Evolutionary conservation across 2,797 vertebrate genomes (phyloP).

Genomic region (Poeciliopsis gracilis): DNA sequence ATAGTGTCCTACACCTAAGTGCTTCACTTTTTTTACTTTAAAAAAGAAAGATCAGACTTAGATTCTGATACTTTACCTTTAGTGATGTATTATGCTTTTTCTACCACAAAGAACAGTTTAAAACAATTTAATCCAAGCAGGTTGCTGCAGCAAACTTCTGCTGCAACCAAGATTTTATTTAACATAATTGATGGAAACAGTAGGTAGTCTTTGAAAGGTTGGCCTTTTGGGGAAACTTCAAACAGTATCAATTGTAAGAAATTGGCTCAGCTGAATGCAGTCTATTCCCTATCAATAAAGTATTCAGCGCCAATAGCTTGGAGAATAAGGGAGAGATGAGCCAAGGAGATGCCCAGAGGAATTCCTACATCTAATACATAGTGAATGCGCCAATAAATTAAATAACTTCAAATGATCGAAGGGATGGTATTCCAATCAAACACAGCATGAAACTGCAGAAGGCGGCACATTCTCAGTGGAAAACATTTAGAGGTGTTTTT

Average conservation of each 20-base stretch:
- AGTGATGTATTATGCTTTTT: conserved; percentile 10
- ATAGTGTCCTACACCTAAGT: neutral
- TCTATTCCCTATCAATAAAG: conserved; percentile 82
- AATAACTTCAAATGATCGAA: conserved; percentile 70
- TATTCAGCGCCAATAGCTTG: conserved; percentile 74
- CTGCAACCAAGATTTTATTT: conserved; percentile 57
- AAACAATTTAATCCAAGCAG: conserved; percentile 17
- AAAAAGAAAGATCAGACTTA: neutral
- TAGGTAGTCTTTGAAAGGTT: conserved; percentile 68
- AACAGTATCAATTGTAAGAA: conserved; percentile 84
- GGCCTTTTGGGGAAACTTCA: conserved; percentile 70
- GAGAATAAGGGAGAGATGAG: conserved; percentile 77
- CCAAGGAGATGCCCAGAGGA: conserved; percentile 66
- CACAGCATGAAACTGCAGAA: conserved; percentile 38
- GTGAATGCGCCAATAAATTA: conserved; percentile 60
- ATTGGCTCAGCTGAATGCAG: conserved; percentile 72
- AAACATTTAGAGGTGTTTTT: conserved; percentile 39
- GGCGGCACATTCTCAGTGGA: conserved; percentile 47
- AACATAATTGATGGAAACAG: conserved; percentile 82
- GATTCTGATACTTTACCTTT: neutral
- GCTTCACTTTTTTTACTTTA: neutral
- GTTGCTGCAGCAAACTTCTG: conserved; percentile 49
- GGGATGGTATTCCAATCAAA: conserved; percentile 68
- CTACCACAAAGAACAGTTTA: conserved; percentile 23
- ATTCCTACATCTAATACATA: conserved; percentile 71